Evolutionary conservation across 2,797 vertebrate genomes (phyloP).

Genomic region (Taenioides sp.): DNA sequence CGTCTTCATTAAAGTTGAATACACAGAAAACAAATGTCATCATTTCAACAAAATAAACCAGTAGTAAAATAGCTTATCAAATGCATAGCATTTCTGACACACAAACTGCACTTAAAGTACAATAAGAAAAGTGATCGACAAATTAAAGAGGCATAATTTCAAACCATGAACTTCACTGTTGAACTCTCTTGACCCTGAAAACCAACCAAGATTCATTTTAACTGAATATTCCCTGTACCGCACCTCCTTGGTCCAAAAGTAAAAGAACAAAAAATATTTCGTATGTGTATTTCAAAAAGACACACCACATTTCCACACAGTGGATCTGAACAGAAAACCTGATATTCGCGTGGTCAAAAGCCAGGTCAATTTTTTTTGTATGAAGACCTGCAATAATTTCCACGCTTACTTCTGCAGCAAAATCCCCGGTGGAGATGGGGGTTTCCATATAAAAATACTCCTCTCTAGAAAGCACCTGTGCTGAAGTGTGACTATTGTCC

Average conservation of each 20-base stretch:
- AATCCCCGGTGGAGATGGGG: conserved; percentile 56
- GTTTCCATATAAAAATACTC: conserved; percentile 54
- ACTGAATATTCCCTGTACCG: conserved; percentile 22
- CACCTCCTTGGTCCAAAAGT: conserved; percentile 5
- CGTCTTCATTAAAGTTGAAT: conserved; percentile 66
- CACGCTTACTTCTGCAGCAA: conserved; percentile 44
- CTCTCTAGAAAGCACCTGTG: not conserved
- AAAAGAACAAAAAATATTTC: not conserved
- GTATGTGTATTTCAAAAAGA: not conserved
- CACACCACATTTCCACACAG: conserved; percentile 1
- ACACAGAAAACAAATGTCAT: conserved; percentile 36
- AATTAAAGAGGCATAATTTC: conserved; percentile 46
- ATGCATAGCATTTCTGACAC: conserved; percentile 82
- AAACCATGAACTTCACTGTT: conserved; percentile 46
- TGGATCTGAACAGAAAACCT: conserved; percentile 5
- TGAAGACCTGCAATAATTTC: conserved; percentile 18
- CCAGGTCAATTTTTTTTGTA: conserved; percentile 1
- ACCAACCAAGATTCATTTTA: conserved; percentile 35
- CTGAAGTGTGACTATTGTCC: not conserved
- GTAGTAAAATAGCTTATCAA: conserved; percentile 79
- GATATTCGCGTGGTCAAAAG: not conserved
- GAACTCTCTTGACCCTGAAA: conserved; percentile 42
- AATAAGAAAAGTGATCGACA: conserved; percentile 44
- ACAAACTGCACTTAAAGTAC: conserved; percentile 72
- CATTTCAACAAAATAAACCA: conserved; percentile 54